Base-by-base conservation (phyloP, 1,140 invertebrate genomes). In the Maconellicoccus hirsutus region DNA sequence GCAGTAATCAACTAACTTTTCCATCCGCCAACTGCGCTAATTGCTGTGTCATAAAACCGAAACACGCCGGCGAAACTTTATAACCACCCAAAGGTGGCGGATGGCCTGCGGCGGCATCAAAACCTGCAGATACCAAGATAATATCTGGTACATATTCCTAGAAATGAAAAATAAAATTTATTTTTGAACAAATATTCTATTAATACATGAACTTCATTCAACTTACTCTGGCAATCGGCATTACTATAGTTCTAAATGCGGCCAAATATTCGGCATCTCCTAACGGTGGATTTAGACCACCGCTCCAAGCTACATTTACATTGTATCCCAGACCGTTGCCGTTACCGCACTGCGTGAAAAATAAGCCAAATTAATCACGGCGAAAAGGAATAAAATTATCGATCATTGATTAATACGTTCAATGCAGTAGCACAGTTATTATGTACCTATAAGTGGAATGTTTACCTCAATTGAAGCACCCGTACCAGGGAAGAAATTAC, bases 401-500 rank as follows among this genome's bases (percentile, higher is more conserved):
- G 25, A 70, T 10, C 21, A 14, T n/a, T 69, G 38, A 63, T 27
- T 22, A 63, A 6, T 59, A 27, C n/a, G n/a, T n/a, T n/a, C n/a
- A n/a, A n/a, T n/a, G n/a, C n/a, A n/a, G n/a, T n/a, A n/a, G n/a
- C n/a, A n/a, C n/a, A n/a, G n/a, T n/a, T n/a, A n/a, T n/a, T n/a
- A n/a, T n/a, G n/a, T n/a, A 33, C 12, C 29, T 33, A 3, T 33
- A 12, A 33, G n/a, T n/a, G n/a, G 12, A 33, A 33, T 12, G 3
- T 12, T 33, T 78, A 84, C 82, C 78, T 98, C 96, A 38, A 86
- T 87, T 33, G 90, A 88, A 59, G 89, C 92, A 38, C 96, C 96
- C 12, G 96, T 98, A 71, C 97, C 98, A 23, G 97, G 98, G 83
- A 99, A 99, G 82, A 99, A 99, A 81, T 98, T 98, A 66, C 97